Evolutionary conservation across 1,140 invertebrate species (phyloP).

Genomic region (Heliothis subflexa): DNA sequence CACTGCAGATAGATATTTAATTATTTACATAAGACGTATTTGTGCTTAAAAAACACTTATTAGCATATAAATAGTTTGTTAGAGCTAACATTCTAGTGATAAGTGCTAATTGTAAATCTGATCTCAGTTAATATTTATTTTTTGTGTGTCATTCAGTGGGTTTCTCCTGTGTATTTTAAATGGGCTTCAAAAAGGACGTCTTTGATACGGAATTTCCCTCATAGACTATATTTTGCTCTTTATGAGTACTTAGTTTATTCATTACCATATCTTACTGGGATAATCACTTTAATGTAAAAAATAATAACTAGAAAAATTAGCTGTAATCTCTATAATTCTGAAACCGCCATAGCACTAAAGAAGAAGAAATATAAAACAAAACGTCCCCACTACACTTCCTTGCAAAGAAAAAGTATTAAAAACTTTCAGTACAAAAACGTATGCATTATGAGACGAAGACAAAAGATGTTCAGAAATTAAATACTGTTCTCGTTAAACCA

Average conservation of each 20-base stretch:
- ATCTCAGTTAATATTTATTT: slow-evolving; percentile 13
- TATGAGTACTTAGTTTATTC: too few relatives aligned
- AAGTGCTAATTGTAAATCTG: not conserved
- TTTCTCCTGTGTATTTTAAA: not conserved
- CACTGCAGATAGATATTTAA: not conserved
- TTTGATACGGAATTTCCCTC: not conserved
- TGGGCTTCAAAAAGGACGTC: too few relatives aligned
- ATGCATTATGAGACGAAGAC: not conserved
- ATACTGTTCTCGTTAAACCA: slow-evolving; percentile 4
- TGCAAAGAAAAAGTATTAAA: not conserved
- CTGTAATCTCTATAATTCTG: too few relatives aligned
- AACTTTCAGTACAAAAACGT: not conserved
- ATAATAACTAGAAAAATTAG: not conserved
- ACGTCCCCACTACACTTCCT: too few relatives aligned
- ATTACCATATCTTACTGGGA: too few relatives aligned
- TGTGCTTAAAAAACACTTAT: not conserved
- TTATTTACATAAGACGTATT: not conserved
- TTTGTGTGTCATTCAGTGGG: not conserved
- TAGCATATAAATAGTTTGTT: not conserved
- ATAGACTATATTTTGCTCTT: too few relatives aligned
- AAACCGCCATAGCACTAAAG: not conserved
- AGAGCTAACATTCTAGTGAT: not conserved
- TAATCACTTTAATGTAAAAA: not conserved
- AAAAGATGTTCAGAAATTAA: slow-evolving; percentile 10
- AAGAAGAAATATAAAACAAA: too few relatives aligned